Conservation (phyloP, 2,113 vertebrate species). For the Istiophorus platypterus region DNA sequence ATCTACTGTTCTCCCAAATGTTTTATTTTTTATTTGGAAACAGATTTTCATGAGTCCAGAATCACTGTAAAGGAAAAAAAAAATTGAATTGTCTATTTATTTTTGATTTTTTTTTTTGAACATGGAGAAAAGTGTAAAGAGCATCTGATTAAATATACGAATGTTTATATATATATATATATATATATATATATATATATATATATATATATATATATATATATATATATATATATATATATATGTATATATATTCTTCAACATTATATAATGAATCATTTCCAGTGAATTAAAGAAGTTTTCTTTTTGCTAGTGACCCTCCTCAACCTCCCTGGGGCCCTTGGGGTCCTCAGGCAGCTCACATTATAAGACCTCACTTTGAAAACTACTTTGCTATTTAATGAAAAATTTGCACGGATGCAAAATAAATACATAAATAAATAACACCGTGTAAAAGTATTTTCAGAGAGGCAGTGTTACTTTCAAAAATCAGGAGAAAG, state of each 20-base stretch:
- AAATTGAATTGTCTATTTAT: neutral
- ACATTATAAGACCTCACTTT: conserved; percentile 6
- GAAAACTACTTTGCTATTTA: neutral
- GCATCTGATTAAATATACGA: neutral
- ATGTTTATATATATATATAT: too few relatives aligned
- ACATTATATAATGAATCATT: neutral
- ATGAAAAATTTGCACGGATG: conserved; percentile 11
- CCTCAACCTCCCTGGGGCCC: conserved; percentile 6
- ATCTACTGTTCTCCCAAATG: neutral
- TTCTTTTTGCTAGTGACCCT: conserved; percentile 11
- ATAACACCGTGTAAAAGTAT: neutral
- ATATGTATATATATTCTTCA: neutral
- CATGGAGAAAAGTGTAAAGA: neutral
- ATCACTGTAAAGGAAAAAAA: neutral
- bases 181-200: too few relatives aligned
- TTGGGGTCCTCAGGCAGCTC: neutral
- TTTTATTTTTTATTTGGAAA: conserved; percentile 12
- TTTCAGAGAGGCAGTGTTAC: conserved; percentile 6
- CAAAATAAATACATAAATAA: conserved; percentile 15
- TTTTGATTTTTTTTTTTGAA: neutral
- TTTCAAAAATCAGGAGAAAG: conserved; percentile 2
- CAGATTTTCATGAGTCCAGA: neutral
- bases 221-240: too few relatives aligned
- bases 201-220: too few relatives aligned
- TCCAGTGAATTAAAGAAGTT: conserved; percentile 7